Percentiles rank a stretch among this genome's conserved stretches.
Evolutionary conservation across 2,113 vertebrate genomes (phyloP).

Genomic region (Terrapene triunguis): DNA sequence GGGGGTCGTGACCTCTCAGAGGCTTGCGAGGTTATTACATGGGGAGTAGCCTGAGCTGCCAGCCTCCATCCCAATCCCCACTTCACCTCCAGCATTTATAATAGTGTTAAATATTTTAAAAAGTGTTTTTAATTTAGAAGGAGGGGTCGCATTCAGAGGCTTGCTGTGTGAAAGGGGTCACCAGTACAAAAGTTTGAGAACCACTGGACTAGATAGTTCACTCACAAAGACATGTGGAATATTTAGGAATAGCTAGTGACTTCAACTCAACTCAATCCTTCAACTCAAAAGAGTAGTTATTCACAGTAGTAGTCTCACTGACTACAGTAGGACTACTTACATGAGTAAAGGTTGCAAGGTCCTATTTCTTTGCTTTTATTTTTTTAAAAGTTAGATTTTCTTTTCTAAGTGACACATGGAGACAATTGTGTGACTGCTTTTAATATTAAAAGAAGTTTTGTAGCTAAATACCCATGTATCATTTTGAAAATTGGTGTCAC

Average conservation of each 20-base stretch:
- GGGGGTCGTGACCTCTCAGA: no score
- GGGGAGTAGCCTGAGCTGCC: no score
- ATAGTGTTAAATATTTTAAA: no score
- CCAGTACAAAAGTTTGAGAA: no score
- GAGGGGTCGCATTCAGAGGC: no score
- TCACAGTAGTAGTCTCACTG: background rate
- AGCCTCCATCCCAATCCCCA: no score
- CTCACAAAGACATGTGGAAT: rapidly evolving
- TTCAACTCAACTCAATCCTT: background rate
- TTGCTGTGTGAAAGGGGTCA: no score
- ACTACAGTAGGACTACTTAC: background rate
- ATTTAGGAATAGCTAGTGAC: rapidly evolving
- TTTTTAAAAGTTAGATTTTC: background rate
- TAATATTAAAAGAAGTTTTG: constrained; percentile 29
- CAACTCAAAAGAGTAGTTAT: rapidly evolving
- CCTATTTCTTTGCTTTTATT: background rate
- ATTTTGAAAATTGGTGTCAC: constrained; percentile 18
- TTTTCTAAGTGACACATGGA: constrained; percentile 7
- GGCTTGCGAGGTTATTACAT: no score
- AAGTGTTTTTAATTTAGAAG: no score
- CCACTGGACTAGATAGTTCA: rapidly evolving
- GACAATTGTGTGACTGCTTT: constrained; percentile 35
- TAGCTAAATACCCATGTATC: constrained; percentile 19
- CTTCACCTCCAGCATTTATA: no score
- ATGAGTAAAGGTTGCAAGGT: background rate